A percentile compares a stretch with the other conserved stretches of the same genome.
These are phyloP conservation scores for Conops quadrifasciatus DNA, from an alignment of 2,888 invertebrate genomes.

Conservation along the genomic window DNA sequence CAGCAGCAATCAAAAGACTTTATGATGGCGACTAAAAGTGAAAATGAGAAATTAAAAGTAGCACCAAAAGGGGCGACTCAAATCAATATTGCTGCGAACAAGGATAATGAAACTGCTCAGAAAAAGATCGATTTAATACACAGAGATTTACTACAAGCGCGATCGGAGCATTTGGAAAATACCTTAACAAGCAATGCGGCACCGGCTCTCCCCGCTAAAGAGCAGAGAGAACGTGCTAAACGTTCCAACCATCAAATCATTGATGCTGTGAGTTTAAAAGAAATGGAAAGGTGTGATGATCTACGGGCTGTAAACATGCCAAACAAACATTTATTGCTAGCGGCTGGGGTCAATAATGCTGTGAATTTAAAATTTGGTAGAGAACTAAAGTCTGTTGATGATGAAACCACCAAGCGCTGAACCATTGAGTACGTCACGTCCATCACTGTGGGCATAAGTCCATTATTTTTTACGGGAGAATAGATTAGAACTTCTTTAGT, in stretches of 20 bases:
- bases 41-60: too few species aligned
- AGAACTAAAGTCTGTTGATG: slow-evolving; percentile 59
- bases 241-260: slow-evolving; percentile 42
- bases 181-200: background rate
- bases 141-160: slow-evolving; percentile 57
- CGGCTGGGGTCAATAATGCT: slow-evolving; percentile 37
- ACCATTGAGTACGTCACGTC: too few species aligned
- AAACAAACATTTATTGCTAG: slow-evolving; percentile 46
- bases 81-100: background rate
- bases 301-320: slow-evolving; percentile 51
- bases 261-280: slow-evolving; percentile 36
- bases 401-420: slow-evolving; percentile 41
- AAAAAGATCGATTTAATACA: slow-evolving; percentile 58
- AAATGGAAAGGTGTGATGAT: slow-evolving; percentile 50
- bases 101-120: slow-evolving; percentile 38
- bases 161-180: slow-evolving; percentile 38
- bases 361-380: slow-evolving; percentile 54
- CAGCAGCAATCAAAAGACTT: background rate
- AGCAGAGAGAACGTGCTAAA: slow-evolving; percentile 47
- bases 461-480: too few species aligned
- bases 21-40: too few species aligned
- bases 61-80: background rate
- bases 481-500: background rate
- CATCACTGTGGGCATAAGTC: too few species aligned
- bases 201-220: background rate